A percentile compares a stretch with the other conserved stretches of the same genome.
These are phyloP conservation scores for Lordiphosa collinella DNA, from an alignment of 1,140 invertebrate species.

Conservation along the genomic window DNA sequence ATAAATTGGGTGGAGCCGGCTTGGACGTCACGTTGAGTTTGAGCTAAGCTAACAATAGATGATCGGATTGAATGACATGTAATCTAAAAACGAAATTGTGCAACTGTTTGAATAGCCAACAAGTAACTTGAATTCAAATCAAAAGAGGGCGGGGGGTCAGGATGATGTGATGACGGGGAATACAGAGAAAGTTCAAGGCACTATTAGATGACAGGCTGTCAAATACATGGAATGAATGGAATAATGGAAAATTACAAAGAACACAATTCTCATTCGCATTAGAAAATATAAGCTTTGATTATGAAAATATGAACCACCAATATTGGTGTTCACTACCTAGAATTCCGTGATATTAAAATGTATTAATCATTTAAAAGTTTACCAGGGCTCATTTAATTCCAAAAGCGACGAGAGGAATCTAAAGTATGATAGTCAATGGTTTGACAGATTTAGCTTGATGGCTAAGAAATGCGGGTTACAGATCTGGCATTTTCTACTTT, in stretches of 20 bases:
- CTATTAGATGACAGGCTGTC: conserved; percentile 5
- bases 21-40: conserved; percentile 15
- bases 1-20: conserved; percentile 14
- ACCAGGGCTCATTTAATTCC: too few relatives aligned
- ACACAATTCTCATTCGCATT: too few relatives aligned
- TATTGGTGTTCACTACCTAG: too few relatives aligned
- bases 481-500: too few relatives aligned
- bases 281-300: too few relatives aligned
- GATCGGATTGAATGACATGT: conserved; percentile 30
- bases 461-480: too few relatives aligned
- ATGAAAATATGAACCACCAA: too few relatives aligned
- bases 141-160: background rate
- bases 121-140: conserved; percentile 3
- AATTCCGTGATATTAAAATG: too few relatives aligned
- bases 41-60: conserved; percentile 23
- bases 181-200: conserved; percentile 4
- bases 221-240: background rate
- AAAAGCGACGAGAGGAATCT: too few relatives aligned
- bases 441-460: too few relatives aligned
- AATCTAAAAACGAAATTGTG: conserved; percentile 32
- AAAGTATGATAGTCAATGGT: too few relatives aligned
- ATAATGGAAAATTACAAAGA: conserved; percentile 7
- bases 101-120: conserved; percentile 25
- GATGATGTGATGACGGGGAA: background rate
- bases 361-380: too few relatives aligned